A percentile compares a stretch with the other conserved stretches of the same genome.
Conservation (phyloP, 2,888 invertebrate species). For the Eretmocerus hayati region DNA sequence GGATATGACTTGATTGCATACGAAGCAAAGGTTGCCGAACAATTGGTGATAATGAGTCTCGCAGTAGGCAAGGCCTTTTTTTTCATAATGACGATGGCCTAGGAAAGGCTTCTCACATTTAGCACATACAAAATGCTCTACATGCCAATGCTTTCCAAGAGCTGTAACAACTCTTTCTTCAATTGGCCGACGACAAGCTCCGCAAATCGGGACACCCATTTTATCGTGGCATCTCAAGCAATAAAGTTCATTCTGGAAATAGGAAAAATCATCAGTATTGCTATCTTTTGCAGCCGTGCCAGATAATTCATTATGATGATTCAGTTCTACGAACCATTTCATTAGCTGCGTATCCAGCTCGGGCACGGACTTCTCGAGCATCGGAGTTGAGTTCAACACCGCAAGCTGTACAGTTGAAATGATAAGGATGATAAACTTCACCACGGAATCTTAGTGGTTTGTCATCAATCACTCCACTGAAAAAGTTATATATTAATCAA, state of each 20-base stretch:
- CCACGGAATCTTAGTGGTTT: conserved; percentile 87
- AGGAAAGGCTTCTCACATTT: conserved; percentile 99
- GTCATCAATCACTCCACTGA: conserved; percentile 82
- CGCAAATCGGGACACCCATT: conserved; percentile 99
- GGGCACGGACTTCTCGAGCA: conserved; percentile 89
- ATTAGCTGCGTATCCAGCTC: conserved; percentile 83
- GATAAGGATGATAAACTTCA: conserved; percentile 98
- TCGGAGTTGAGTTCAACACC: conserved; percentile 90
- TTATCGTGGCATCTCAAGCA: conserved; percentile 98
- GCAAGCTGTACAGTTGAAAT: conserved; percentile 93
- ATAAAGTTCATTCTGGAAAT: conserved; percentile 79
- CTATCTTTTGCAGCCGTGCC: neutral
- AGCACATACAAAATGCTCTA: conserved; percentile 99
- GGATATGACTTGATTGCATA: conserved; percentile 96
- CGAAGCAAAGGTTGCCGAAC: conserved; percentile 97
- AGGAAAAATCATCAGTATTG: conserved; percentile 1
- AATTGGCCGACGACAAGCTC: conserved; percentile 96
- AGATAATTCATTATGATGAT: conserved; percentile 4
- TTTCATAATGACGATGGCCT: conserved; percentile 97
- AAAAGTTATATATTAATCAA: too few species aligned
- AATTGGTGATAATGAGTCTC: conserved; percentile 98
- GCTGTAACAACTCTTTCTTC: conserved; percentile 99
- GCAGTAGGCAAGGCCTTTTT: conserved; percentile 96
- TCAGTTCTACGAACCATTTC: conserved; percentile 60
- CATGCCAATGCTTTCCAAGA: conserved; percentile 97